Evolutionary conservation across 2,888 invertebrate species (phyloP).

Genomic region (Tethea ocularis): DNA sequence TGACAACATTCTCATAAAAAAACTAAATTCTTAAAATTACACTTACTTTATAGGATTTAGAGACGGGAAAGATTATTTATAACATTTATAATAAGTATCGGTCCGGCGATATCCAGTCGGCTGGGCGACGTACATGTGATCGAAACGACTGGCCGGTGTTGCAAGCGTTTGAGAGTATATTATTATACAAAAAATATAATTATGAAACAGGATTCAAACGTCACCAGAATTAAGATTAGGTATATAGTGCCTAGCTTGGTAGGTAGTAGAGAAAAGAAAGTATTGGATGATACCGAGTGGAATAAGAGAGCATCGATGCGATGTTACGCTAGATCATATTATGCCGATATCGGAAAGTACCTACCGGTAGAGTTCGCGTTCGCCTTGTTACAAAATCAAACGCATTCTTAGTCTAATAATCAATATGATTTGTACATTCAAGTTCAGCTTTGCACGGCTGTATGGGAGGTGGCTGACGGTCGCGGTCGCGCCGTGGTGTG

Average conservation of each 20-base stretch:
- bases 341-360: background rate
- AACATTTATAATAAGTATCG: constrained; percentile 1
- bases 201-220: background rate
- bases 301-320: background rate
- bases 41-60: constrained; percentile 37
- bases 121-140: background rate
- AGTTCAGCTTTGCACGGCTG: constrained; percentile 6
- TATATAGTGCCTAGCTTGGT: too few relatives aligned
- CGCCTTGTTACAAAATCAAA: background rate
- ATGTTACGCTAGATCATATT: background rate
- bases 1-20: constrained; percentile 80
- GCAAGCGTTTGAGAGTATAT: background rate
- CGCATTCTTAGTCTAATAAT: background rate
- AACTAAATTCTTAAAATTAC: constrained; percentile 71
- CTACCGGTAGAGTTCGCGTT: background rate
- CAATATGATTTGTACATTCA: constrained; percentile 12
- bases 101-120: background rate
- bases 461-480: background rate
- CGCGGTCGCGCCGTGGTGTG: background rate
- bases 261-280: too few relatives aligned
- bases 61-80: constrained; percentile 24
- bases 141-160: background rate
- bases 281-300: background rate
- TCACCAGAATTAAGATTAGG: too few relatives aligned
- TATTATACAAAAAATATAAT: background rate